Conservation (phyloP, 2,113 vertebrate species). For the Upupa epops region DNA sequence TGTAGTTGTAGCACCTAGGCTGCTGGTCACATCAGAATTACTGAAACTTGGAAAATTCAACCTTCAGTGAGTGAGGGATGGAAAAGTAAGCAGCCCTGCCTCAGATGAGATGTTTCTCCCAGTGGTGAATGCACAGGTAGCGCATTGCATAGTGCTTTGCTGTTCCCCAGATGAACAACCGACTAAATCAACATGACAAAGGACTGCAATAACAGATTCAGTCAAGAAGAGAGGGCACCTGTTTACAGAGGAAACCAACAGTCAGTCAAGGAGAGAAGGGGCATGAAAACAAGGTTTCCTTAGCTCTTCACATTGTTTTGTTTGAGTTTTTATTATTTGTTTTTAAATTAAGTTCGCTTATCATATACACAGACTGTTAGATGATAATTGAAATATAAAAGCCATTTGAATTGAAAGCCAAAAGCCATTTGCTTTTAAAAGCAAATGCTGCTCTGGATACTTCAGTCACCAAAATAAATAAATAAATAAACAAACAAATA, state of each 20-base stretch:
- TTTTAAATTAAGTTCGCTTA: neutral
- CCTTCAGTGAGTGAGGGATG: neutral
- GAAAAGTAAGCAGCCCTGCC: neutral
- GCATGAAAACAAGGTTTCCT: neutral
- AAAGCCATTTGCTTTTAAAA: neutral
- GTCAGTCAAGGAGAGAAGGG: neutral
- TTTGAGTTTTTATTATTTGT: too few relatives aligned
- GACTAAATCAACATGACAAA: neutral
- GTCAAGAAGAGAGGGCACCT: neutral
- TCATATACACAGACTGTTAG: rapidly evolving
- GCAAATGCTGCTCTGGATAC: neutral
- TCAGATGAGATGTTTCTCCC: neutral
- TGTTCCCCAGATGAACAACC: neutral
- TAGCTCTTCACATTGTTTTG: neutral
- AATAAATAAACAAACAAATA: too few relatives aligned
- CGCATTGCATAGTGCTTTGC: neutral
- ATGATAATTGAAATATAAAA: neutral
- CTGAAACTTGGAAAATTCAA: neutral
- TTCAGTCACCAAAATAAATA: neutral
- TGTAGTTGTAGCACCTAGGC: neutral
- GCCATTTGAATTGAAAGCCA: too few relatives aligned
- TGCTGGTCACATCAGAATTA: neutral
- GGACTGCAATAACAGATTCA: neutral
- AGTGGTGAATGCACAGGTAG: neutral
- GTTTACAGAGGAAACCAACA: neutral